phyloP scores from a whole-genome alignment of 2,113 vertebrate species.

The Chloropsis hardwickii region DNA sequence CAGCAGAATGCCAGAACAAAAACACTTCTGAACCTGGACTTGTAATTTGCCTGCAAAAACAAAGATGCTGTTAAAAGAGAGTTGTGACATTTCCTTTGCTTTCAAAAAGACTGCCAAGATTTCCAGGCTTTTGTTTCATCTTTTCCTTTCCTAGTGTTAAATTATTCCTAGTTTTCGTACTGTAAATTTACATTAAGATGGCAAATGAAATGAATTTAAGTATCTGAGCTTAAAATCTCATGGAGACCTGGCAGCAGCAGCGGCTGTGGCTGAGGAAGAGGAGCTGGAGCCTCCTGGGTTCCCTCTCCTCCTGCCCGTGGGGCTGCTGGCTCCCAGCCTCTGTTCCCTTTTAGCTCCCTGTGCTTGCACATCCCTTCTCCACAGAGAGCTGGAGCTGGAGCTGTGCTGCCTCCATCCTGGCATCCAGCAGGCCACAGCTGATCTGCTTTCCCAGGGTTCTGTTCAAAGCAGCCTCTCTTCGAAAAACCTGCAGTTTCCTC shows the following conservation, averaged over 20 bases:
- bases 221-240: not conserved
- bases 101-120: not conserved
- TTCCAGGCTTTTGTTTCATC: not conserved
- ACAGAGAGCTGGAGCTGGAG: fast-evolving
- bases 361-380: fast-evolving
- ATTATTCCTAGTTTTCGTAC: not conserved
- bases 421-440: fast-evolving
- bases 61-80: not conserved
- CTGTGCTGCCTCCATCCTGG: fast-evolving
- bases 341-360: fast-evolving
- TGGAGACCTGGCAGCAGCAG: not conserved
- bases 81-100: not conserved
- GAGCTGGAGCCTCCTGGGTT: fast-evolving
- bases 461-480: not conserved
- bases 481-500: not conserved
- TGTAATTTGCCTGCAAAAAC: not conserved
- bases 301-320: not conserved
- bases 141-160: not conserved
- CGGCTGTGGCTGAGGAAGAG: not conserved
- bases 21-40: not conserved
- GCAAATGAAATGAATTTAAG: not conserved
- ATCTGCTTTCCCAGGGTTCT: not conserved
- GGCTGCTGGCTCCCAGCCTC: not conserved
- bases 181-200: not conserved
- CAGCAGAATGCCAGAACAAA: slow-evolving; percentile 4